Conservation (phyloP, 2,797 vertebrate species). For the Schizothorax lantsangensis region DNA sequence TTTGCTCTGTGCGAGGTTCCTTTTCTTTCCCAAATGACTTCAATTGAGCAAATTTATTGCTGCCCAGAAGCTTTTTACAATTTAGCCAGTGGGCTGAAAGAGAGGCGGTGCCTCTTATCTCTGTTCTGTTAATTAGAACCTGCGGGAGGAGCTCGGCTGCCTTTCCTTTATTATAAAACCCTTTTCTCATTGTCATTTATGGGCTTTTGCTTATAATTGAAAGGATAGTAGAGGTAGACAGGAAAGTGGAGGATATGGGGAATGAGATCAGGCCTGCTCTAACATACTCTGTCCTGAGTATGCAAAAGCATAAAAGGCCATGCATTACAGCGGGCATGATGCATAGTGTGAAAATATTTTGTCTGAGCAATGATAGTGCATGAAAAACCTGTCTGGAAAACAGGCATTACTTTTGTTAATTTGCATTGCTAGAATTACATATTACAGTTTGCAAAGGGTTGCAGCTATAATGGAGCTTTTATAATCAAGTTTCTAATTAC, state of each 20-base stretch:
- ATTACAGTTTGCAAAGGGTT: neutral
- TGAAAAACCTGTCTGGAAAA: neutral
- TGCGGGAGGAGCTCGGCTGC: neutral
- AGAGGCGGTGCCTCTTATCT: constrained; percentile 14
- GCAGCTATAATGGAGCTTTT: neutral
- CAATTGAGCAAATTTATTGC: constrained; percentile 32
- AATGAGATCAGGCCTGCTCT: constrained; percentile 13
- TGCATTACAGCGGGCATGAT: neutral
- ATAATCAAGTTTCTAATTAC: neutral
- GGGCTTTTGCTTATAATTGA: constrained; percentile 19
- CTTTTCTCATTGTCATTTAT: constrained; percentile 26
- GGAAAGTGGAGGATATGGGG: neutral
- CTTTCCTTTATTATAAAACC: constrained; percentile 9
- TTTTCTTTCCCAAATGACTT: constrained; percentile 40
- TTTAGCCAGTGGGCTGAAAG: constrained; percentile 32
- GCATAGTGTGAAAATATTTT: neutral
- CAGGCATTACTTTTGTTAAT: neutral
- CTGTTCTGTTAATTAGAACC: constrained; percentile 40
- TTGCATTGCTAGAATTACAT: neutral
- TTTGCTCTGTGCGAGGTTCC: neutral
- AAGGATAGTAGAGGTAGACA: constrained; percentile 2
- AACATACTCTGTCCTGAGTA: neutral
- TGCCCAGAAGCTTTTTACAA: constrained; percentile 34
- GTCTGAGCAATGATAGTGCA: neutral
- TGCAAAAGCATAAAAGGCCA: neutral